phyloP scores from a whole-genome alignment of 2,888 invertebrate species.

The Tenthredo mesomela region DNA sequence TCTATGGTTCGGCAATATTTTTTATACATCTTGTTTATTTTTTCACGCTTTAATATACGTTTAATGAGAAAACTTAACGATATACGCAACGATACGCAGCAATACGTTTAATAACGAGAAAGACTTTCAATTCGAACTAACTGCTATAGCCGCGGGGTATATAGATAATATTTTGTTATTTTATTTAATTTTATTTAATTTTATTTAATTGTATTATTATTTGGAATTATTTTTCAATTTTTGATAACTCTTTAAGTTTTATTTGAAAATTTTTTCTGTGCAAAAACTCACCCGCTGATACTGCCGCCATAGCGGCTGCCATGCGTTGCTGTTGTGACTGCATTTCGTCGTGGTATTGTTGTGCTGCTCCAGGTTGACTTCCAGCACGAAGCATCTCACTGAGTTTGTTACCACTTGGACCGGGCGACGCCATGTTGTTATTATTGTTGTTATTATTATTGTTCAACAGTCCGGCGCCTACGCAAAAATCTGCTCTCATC shows the following conservation, averaged over 20 bases:
- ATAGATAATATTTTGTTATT: neutral
- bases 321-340: conserved; percentile 82
- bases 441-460: conserved; percentile 86
- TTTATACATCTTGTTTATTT: neutral
- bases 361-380: conserved; percentile 74
- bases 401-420: conserved; percentile 76
- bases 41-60: neutral
- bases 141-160: too few relatives aligned
- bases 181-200: neutral
- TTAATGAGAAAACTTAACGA: neutral
- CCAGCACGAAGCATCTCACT: conserved; percentile 76
- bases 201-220: neutral
- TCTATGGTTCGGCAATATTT: neutral
- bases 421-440: conserved; percentile 79
- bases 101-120: too few relatives aligned
- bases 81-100: neutral
- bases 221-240: neutral
- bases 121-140: neutral
- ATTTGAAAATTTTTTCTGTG: neutral
- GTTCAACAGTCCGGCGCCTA: conserved; percentile 84
- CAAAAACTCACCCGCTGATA: conserved; percentile 72
- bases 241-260: neutral
- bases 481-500: conserved; percentile 79
- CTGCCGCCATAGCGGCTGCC: conserved; percentile 77
- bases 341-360: conserved; percentile 80